Conservation (phyloP, 2,888 invertebrate genomes). For the Bombylius major region DNA sequence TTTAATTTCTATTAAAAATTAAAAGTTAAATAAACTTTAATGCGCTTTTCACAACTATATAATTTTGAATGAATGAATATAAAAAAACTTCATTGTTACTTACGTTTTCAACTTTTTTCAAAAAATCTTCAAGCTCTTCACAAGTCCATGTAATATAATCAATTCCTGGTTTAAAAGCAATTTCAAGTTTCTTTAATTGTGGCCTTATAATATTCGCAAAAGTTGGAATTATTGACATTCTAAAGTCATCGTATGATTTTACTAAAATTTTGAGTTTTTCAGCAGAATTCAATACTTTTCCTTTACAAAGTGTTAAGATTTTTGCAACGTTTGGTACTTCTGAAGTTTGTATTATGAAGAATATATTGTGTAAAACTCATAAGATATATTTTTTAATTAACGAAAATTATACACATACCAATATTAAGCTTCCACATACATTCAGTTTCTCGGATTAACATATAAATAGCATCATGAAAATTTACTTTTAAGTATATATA, state of each 20-base stretch:
- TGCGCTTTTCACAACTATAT: too few species aligned
- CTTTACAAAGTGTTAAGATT: constrained; percentile 59
- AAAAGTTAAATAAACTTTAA: too few species aligned
- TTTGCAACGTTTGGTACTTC: constrained; percentile 65
- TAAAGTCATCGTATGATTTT: constrained; percentile 46
- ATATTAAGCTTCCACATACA: constrained; percentile 66
- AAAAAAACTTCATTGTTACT: too few species aligned
- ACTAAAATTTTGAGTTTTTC: constrained; percentile 50
- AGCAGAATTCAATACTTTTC: constrained; percentile 49
- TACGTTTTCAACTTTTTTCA: constrained; percentile 33
- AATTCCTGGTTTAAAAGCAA: constrained; percentile 60
- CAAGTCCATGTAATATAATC: constrained; percentile 74
- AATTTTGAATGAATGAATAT: too few species aligned
- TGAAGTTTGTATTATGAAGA: constrained; percentile 17
- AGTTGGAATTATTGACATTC: constrained; percentile 37
- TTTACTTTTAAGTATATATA: constrained; percentile 55
- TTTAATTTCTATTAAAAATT: constrained; percentile 19
- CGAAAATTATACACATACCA: constrained; percentile 26
- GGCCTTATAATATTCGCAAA: constrained; percentile 58
- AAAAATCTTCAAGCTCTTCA: constrained; percentile 39
- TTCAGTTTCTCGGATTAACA: constrained; percentile 67
- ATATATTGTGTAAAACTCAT: neutral
- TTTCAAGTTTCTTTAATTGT: constrained; percentile 53
- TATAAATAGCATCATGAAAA: constrained; percentile 57
- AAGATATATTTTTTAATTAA: neutral